A percentile compares a stretch with the other conserved stretches of the same genome.
phyloP scores from a whole-genome alignment of 2,113 vertebrate genomes.

The Neoarius graeffei region DNA sequence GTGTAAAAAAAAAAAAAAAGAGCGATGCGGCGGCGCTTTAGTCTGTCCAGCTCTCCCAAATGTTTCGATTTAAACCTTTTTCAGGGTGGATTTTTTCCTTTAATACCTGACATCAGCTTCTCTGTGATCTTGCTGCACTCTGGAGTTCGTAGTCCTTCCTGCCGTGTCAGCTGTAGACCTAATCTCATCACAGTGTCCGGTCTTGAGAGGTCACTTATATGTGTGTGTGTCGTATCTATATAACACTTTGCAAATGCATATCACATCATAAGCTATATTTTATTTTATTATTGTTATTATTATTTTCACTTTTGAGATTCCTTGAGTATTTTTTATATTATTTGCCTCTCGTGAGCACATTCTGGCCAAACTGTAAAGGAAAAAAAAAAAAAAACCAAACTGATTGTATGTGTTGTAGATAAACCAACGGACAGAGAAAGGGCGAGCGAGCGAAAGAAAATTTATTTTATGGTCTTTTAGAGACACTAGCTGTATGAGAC shows the following conservation, averaged over 20 bases:
- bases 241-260: slow-evolving; percentile 56
- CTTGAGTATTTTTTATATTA: slow-evolving; percentile 64
- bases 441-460: slow-evolving; percentile 45
- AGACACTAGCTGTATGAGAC: slow-evolving; percentile 67
- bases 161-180: slow-evolving; percentile 17
- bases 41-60: neutral
- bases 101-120: neutral
- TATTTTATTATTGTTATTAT: neutral
- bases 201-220: slow-evolving; percentile 23
- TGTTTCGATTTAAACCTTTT: neutral
- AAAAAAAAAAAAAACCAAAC: neutral
- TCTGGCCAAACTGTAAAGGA: slow-evolving; percentile 83
- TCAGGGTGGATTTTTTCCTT: slow-evolving; percentile 7
- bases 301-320: slow-evolving; percentile 49
- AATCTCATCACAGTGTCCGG: neutral
- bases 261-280: slow-evolving; percentile 71
- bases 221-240: slow-evolving; percentile 36
- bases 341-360: slow-evolving; percentile 69
- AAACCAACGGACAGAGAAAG: slow-evolving; percentile 57
- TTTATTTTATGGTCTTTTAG: slow-evolving; percentile 58
- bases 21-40: neutral
- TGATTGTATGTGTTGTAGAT: slow-evolving; percentile 74
- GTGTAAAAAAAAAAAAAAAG: too few relatives aligned
- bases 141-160: slow-evolving; percentile 12
- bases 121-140: slow-evolving; percentile 13